phyloP scores from a whole-genome alignment of 2,888 invertebrate genomes.

The Stictocephala bisonia region DNA sequence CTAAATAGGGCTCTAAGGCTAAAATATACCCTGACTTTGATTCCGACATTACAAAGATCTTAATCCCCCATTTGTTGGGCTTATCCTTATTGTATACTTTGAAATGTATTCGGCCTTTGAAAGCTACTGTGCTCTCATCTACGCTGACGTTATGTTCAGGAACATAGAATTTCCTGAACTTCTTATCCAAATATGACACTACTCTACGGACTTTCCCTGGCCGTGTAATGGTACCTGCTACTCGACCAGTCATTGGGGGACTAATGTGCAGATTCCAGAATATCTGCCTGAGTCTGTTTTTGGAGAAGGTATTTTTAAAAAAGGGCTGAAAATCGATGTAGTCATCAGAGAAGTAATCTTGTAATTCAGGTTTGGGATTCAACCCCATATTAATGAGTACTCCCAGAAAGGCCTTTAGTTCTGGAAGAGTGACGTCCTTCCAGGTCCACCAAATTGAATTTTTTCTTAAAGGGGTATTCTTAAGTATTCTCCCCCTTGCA shows the following conservation, averaged over 20 bases:
- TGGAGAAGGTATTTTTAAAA: conserved; percentile 20
- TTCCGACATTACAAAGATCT: conserved; percentile 20
- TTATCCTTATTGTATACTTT: conserved; percentile 3
- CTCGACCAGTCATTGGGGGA: neutral
- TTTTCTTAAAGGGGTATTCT: neutral
- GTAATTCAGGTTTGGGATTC: conserved; percentile 10
- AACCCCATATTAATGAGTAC: conserved; percentile 21
- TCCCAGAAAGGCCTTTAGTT: neutral
- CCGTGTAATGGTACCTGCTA: neutral
- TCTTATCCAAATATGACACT: neutral
- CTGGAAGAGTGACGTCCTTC: neutral
- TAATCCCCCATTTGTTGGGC: conserved; percentile 37
- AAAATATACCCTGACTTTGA: conserved; percentile 14
- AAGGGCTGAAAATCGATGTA: conserved; percentile 3
- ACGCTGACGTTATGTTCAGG: conserved; percentile 11
- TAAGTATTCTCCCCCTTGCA: neutral
- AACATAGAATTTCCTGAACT: conserved; percentile 18
- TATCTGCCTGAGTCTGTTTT: conserved; percentile 3
- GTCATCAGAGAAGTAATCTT: conserved; percentile 27
- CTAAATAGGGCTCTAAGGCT: conserved; percentile 24
- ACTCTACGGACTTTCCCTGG: conserved; percentile 5
- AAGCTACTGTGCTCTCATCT: conserved; percentile 29
- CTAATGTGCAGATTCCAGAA: conserved; percentile 11
- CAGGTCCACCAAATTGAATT: conserved; percentile 31
- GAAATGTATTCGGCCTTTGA: conserved; percentile 10